Base-by-base conservation (phyloP, 2,797 vertebrate genomes). In the Varecia variegata region DNA sequence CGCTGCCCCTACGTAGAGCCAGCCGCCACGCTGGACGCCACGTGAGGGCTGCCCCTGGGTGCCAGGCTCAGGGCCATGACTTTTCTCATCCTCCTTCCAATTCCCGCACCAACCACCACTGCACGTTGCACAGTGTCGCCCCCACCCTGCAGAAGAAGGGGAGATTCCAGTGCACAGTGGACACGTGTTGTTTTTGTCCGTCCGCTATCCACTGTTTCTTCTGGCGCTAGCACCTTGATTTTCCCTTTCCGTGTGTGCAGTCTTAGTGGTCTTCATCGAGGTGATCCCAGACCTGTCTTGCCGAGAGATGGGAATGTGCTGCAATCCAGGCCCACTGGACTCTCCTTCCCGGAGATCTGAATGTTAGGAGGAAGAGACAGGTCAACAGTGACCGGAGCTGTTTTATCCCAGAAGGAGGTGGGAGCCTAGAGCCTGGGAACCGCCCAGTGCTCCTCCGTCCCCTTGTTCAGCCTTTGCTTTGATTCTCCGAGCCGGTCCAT, bases 41-140 rank as follows among this genome's bases (percentile, higher is more conserved):
- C 17, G 32, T 0, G 13, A 56, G 1, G 5, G 12, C 1, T 15
- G 15, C 32, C 40, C 2, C 40, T 62, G 0, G 30, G 7, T 14
- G 3, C 50, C 45, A 73, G 47, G 60, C 43, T 20, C 5, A 7
- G 3, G 1, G 11, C 35, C 27, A 0, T 32, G 17, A 38, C 15
- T 58, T 13, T 67, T 43, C n/a, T n/a, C 17, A 60, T 35, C 21
- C 20, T 35, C 27, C 8, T 35, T 62, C 38, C 17, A 62, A 15
- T 58, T 68, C 20, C 60, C 30, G 2, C 20, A 23, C 23, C 56
- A 65, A 13, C 15, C 7, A 30, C 12, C 58, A 60, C 11, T 43
- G 30, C 7, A 14, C 25, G 32, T 81, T n/a, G 10, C 4, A 3
- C 5, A 8, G 65, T 25, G 35, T 25, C 27, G 7, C 23, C 18